Evolutionary conservation across 2,797 vertebrate genomes (phyloP).

Genomic region (Taeniopygia guttata): DNA sequence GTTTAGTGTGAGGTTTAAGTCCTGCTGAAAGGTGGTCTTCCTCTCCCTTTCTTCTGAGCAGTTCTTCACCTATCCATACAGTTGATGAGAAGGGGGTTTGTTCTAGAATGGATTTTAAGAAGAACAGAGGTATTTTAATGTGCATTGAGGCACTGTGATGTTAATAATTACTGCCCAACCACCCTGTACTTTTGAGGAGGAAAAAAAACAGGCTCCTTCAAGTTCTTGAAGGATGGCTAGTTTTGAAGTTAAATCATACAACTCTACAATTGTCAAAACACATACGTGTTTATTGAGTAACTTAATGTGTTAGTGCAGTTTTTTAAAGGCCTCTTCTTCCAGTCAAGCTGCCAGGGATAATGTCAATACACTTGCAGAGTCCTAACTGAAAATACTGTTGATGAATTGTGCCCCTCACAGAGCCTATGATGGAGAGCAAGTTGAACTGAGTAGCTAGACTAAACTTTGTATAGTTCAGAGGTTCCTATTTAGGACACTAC

Average conservation of each 20-base stretch:
- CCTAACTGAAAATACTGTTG: background rate
- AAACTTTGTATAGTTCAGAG: background rate
- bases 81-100: background rate
- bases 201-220: accelerated
- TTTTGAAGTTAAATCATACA: background rate
- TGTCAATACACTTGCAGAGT: background rate
- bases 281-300: background rate
- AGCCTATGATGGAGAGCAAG: background rate
- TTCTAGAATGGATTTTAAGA: background rate
- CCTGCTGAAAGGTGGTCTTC: background rate
- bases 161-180: background rate
- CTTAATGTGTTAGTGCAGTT: background rate
- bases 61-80: background rate
- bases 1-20: background rate
- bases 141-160: background rate
- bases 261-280: slow-evolving; percentile 2
- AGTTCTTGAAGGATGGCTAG: background rate
- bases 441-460: background rate
- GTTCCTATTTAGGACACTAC: background rate
- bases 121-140: background rate
- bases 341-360: background rate
- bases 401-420: background rate
- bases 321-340: background rate
- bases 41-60: background rate
- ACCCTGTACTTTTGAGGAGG: background rate